phyloP scores from a whole-genome alignment of 2,113 vertebrate genomes.

The Cryptotis parvus region DNA sequence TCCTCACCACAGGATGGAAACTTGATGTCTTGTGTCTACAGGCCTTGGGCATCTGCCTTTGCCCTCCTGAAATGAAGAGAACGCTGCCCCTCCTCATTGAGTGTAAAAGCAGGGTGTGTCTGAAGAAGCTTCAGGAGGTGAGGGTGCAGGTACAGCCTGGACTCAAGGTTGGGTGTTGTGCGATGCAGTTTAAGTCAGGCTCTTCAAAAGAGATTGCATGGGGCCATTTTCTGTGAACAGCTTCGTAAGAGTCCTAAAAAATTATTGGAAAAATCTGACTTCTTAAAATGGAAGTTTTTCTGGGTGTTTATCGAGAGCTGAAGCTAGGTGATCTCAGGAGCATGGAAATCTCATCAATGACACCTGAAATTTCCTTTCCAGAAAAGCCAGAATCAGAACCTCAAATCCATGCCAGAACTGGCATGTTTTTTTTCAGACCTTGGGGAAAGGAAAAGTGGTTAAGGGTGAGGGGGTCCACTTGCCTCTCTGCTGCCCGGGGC shows the following conservation, averaged over 20 bases:
- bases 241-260: slow-evolving; percentile 32
- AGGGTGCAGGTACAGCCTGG: background rate
- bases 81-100: no score
- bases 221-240: background rate
- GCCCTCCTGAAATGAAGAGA: no score
- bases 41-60: no score
- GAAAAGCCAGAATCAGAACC: slow-evolving; percentile 69
- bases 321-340: slow-evolving; percentile 70
- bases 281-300: slow-evolving; percentile 49
- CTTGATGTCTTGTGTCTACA: no score
- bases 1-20: no score
- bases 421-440: slow-evolving; percentile 83
- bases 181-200: background rate
- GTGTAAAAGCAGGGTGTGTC: no score
- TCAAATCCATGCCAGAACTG: slow-evolving; percentile 74
- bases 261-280: slow-evolving; percentile 38
- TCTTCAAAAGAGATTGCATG: background rate
- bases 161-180: background rate
- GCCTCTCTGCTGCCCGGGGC: slow-evolving; percentile 74
- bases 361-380: slow-evolving; percentile 74
- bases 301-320: background rate
- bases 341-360: slow-evolving; percentile 55
- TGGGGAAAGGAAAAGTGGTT: slow-evolving; percentile 49
- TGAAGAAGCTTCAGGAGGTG: background rate
- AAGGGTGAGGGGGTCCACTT: slow-evolving; percentile 49